Conservation (phyloP, 2,113 vertebrate species). For the Petroica traversi region DNA sequence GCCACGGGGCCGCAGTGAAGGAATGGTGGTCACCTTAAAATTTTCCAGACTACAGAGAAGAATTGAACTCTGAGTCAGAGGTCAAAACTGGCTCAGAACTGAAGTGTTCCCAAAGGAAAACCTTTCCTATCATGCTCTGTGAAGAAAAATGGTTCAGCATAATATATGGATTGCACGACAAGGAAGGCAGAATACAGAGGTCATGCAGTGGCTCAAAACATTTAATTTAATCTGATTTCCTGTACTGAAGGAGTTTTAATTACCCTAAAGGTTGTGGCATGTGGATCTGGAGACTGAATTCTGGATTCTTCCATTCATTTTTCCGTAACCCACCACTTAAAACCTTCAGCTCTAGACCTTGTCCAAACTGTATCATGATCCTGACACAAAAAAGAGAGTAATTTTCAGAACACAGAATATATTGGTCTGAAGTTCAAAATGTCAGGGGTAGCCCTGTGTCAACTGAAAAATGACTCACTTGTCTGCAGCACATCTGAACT, state of each 20-base stretch:
- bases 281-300: not conserved
- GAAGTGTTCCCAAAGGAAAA: not conserved
- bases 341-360: not conserved
- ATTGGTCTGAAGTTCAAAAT: not conserved
- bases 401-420: not conserved
- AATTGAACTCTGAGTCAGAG: not conserved
- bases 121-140: not conserved
- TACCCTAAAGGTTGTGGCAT: not conserved
- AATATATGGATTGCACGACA: not conserved
- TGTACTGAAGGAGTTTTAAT: not conserved
- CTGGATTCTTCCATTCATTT: not conserved
- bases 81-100: not conserved
- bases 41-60: not conserved
- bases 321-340: not conserved
- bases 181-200: fast-evolving
- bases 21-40: not conserved
- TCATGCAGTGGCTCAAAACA: not conserved
- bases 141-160: not conserved
- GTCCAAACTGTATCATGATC: not conserved
- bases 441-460: not conserved
- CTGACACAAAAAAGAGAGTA: not conserved
- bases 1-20: not conserved
- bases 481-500: not conserved
- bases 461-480: not conserved
- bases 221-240: not conserved